Evolutionary conservation across 2,797 vertebrate genomes (phyloP).

Genomic region (Hydrolagus colliei): DNA sequence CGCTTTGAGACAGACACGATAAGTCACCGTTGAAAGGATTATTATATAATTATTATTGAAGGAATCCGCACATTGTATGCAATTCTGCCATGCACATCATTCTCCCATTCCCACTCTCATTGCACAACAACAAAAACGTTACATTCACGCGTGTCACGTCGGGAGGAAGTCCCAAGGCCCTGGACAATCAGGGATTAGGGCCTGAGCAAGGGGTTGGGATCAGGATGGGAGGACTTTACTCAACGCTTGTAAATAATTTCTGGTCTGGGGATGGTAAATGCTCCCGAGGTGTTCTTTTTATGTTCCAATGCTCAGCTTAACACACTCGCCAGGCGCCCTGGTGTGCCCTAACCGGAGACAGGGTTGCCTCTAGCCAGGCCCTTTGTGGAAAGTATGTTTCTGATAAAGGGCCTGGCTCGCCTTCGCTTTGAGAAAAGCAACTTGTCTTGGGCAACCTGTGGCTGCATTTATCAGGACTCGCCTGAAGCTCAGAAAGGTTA

Average conservation of each 20-base stretch:
- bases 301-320: not conserved
- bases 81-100: too few species aligned
- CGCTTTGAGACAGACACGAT: too few species aligned
- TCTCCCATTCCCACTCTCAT: not conserved
- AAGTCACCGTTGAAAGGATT: too few species aligned
- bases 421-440: not conserved
- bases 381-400: not conserved
- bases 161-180: too few species aligned
- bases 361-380: not conserved
- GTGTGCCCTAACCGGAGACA: too few species aligned
- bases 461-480: slow-evolving; percentile 9
- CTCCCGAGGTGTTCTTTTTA: not conserved
- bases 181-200: too few species aligned
- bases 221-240: too few species aligned
- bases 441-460: not conserved
- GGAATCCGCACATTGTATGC: too few species aligned
- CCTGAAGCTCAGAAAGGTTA: slow-evolving; percentile 9
- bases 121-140: not conserved
- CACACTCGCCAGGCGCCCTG: not conserved
- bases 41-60: too few species aligned
- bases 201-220: too few species aligned
- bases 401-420: not conserved
- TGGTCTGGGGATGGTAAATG: not conserved
- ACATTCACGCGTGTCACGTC: too few species aligned
- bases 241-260: not conserved